A percentile compares a stretch with the other conserved stretches of the same genome.
These are phyloP conservation scores for Pasiphila rectangulata DNA, from an alignment of 2,888 invertebrate genomes.

Conservation along the genomic window DNA sequence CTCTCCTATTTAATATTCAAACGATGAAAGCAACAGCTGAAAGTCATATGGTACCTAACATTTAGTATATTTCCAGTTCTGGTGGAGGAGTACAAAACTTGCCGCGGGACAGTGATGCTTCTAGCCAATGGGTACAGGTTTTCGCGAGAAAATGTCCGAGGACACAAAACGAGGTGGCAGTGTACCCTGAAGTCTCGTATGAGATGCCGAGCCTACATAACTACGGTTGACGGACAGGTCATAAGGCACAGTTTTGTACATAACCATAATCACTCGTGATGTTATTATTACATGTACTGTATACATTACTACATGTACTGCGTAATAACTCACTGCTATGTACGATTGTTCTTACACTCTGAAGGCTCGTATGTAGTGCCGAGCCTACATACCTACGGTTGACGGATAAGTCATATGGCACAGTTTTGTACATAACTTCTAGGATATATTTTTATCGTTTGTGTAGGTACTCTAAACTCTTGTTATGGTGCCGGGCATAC, in stretches of 20 bases:
- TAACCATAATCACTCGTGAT: conserved; percentile 29
- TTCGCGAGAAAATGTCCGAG: conserved; percentile 36
- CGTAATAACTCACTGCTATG: too few species aligned
- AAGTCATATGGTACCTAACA: too few species aligned
- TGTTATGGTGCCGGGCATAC: conserved; percentile 37
- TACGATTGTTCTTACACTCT: too few species aligned
- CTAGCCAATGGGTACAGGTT: conserved; percentile 41
- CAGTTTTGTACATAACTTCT: conserved; percentile 35
- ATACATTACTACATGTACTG: too few species aligned
- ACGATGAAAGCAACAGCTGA: too few species aligned
- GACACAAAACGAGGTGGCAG: conserved; percentile 36
- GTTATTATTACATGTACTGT: too few species aligned
- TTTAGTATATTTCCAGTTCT: conserved; percentile 21
- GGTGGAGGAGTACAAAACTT: conserved; percentile 31
- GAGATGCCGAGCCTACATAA: conserved; percentile 40
- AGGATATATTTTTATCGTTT: too few species aligned
- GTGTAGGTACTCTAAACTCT: conserved; percentile 29
- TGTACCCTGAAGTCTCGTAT: conserved; percentile 33
- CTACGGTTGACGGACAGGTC: conserved; percentile 32
- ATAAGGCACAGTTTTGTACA: conserved; percentile 32
- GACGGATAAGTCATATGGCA: conserved; percentile 29
- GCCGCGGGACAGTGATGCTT: conserved; percentile 39
- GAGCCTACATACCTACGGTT: conserved; percentile 39
- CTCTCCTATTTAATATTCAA: too few species aligned
- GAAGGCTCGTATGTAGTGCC: conserved; percentile 35